These are phyloP conservation scores for Cataglyphis altisquamis DNA, from an alignment of 2,888 invertebrate species.

Conservation along the genomic window DNA sequence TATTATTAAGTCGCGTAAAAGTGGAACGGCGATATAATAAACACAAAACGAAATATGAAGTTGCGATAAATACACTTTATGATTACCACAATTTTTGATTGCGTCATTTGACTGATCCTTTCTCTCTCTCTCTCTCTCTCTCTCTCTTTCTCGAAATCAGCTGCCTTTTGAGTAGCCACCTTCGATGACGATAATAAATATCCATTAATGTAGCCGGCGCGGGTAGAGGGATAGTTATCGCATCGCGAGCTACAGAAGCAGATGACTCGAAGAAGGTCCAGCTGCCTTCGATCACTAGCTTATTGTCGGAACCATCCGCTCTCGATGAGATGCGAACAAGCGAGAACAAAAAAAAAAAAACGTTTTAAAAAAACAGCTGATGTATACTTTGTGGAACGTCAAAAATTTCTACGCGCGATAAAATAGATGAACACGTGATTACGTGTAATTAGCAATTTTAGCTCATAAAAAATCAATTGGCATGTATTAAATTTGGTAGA, in stretches of 20 bases:
- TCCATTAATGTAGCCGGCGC: constrained; percentile 81
- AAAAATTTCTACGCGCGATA: constrained; percentile 8
- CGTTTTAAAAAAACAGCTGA: constrained; percentile 42
- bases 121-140: constrained; percentile 22
- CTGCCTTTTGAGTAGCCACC: constrained; percentile 76
- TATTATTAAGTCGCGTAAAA: not conserved
- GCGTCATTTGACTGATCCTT: constrained; percentile 66
- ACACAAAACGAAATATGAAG: not conserved
- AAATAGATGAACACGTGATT: constrained; percentile 5
- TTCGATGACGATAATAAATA: constrained; percentile 84
- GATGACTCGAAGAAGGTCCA: constrained; percentile 85
- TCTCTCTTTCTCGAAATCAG: constrained; percentile 65
- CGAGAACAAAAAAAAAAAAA: constrained; percentile 47
- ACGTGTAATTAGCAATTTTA: not conserved
- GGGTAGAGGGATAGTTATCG: constrained; percentile 84
- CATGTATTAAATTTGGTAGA: not conserved
- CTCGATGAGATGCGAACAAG: constrained; percentile 61
- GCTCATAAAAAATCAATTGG: not conserved
- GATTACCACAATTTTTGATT: constrained; percentile 38
- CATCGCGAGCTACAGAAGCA: constrained; percentile 82
- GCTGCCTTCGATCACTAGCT: constrained; percentile 82
- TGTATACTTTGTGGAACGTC: not conserved
- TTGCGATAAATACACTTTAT: constrained; percentile 26
- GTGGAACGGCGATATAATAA: not conserved
- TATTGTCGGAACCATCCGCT: constrained; percentile 75